Conservation (phyloP, 1,140 invertebrate species). For the Solen grandis region DNA sequence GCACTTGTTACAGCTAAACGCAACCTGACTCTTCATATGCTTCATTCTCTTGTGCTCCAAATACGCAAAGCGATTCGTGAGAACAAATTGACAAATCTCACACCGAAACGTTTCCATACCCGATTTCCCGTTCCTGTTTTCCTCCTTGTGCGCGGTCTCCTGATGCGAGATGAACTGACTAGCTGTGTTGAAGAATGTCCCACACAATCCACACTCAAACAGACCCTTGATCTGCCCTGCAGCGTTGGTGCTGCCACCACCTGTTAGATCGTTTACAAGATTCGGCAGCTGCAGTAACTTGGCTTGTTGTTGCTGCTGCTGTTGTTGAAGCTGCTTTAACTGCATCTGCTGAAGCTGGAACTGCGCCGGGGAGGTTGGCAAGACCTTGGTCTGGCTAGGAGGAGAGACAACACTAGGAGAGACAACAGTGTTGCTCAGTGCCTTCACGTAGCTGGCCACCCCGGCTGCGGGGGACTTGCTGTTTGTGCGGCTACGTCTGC, state of each 20-base stretch:
- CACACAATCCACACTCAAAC: constrained; percentile 52
- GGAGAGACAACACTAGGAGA: too few species aligned
- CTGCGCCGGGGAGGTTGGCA: too few species aligned
- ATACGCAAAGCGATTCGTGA: constrained; percentile 46
- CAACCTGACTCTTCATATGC: constrained; percentile 7
- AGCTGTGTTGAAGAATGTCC: constrained; percentile 43
- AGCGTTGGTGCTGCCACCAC: background rate
- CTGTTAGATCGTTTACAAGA: too few species aligned
- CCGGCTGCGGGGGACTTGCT: background rate
- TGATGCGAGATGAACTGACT: constrained; percentile 45
- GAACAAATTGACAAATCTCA: constrained; percentile 43
- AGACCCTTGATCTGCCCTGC: constrained; percentile 34
- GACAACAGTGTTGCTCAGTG: too few species aligned
- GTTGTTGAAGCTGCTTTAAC: background rate
- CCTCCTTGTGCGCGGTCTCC: constrained; percentile 7
- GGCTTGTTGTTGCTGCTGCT: background rate
- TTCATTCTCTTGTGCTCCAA: constrained; percentile 51
- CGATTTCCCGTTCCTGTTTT: constrained; percentile 21
- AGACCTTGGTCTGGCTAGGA: too few species aligned
- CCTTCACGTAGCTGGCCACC: background rate
- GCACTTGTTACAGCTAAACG: constrained; percentile 9
- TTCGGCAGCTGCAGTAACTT: background rate
- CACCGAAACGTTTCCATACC: constrained; percentile 49
- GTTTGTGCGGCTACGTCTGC: constrained; percentile 2
- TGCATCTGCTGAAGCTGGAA: background rate